These are phyloP conservation scores for Orchestia grillus DNA, from an alignment of 1,140 invertebrate species.

Conservation along the genomic window DNA sequence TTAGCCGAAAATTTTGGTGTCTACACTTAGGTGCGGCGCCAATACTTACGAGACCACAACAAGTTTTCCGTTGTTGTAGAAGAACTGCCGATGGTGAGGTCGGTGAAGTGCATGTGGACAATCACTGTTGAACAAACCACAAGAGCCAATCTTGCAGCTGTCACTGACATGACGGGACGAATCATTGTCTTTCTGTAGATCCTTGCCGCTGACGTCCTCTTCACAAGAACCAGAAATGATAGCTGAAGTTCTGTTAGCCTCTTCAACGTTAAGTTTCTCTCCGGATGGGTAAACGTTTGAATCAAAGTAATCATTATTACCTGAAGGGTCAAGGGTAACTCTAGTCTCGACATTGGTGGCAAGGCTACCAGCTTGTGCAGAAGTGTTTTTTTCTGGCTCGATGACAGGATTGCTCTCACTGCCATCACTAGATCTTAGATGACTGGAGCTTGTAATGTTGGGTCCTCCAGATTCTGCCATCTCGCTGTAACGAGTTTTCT, in stretches of 20 bases:
- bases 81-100: slow-evolving; percentile 44
- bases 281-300: background rate
- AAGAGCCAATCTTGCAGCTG: background rate
- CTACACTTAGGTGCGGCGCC: no score
- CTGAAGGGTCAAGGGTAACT: background rate
- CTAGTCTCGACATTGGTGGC: background rate
- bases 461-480: background rate
- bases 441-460: background rate
- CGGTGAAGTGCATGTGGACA: slow-evolving; percentile 34
- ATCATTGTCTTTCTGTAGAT: background rate
- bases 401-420: background rate
- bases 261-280: background rate
- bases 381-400: background rate
- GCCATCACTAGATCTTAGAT: background rate
- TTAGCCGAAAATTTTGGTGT: background rate
- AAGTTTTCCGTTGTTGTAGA: slow-evolving; percentile 13
- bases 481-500: slow-evolving; percentile 7
- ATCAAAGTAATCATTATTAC: background rate
- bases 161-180: background rate
- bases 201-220: background rate
- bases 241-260: background rate
- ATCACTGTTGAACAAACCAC: slow-evolving; percentile 13
- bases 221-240: background rate
- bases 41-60: slow-evolving; percentile 33
- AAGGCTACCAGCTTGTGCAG: background rate